These are phyloP conservation scores for Eclectus roratus DNA, from an alignment of 2,113 vertebrate species.

Conservation along the genomic window DNA sequence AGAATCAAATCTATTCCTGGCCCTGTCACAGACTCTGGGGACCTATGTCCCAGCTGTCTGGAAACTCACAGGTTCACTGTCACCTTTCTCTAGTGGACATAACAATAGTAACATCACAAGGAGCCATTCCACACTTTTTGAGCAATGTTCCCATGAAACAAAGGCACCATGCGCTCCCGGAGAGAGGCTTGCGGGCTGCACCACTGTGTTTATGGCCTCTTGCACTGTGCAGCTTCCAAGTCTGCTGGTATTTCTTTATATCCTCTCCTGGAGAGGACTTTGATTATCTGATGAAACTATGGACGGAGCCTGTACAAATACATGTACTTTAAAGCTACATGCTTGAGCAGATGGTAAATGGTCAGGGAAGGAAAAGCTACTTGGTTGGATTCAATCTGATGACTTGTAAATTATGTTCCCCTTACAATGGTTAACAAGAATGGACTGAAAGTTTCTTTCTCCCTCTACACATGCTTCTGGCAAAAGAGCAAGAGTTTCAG, in stretches of 20 bases:
- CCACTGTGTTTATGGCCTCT: neutral
- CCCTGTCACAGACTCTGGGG: neutral
- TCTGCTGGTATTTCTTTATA: neutral
- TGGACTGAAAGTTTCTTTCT: neutral
- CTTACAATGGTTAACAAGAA: fast-evolving
- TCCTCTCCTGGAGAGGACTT: neutral
- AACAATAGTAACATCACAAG: neutral
- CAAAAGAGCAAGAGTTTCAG: neutral
- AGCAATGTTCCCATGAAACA: fast-evolving
- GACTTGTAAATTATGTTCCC: neutral
- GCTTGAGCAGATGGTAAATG: neutral
- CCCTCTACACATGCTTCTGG: neutral
- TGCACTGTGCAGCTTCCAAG: neutral
- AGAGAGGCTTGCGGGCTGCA: neutral
- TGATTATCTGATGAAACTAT: neutral
- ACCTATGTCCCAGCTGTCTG: neutral
- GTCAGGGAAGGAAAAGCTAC: neutral
- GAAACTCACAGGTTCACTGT: neutral
- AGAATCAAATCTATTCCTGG: neutral
- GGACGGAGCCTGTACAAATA: neutral
- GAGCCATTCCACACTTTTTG: neutral
- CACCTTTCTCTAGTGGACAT: neutral
- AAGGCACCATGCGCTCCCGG: neutral
- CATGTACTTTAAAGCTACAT: fast-evolving
- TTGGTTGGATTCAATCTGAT: neutral